Conservation (phyloP, 2,888 invertebrate species). For the Tortricodes alternella region DNA sequence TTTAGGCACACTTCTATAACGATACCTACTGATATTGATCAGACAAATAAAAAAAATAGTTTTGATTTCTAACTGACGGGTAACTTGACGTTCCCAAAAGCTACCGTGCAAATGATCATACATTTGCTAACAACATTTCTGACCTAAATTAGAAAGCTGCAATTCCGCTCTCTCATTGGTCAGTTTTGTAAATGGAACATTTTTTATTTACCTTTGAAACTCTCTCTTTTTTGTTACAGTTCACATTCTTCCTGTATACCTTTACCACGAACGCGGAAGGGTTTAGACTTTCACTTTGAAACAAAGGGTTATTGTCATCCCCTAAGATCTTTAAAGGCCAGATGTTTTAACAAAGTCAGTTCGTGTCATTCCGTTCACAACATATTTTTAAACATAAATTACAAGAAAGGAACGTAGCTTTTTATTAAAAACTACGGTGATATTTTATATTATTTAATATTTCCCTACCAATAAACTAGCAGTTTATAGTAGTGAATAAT, state of each 20-base stretch:
- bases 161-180: conserved; percentile 61
- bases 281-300: conserved; percentile 72
- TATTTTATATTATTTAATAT: too few relatives aligned
- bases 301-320: conserved; percentile 52
- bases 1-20: too few relatives aligned
- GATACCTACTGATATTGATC: neutral
- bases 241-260: conserved; percentile 64
- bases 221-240: conserved; percentile 81
- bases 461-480: too few relatives aligned
- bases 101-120: conserved; percentile 67
- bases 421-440: too few relatives aligned
- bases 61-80: neutral
- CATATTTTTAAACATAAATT: too few relatives aligned
- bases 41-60: neutral
- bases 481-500: too few relatives aligned
- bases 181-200: conserved; percentile 53
- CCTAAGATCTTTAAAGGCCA: neutral
- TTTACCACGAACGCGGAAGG: conserved; percentile 71
- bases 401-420: too few relatives aligned
- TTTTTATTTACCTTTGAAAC: conserved; percentile 64
- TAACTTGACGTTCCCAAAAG: conserved; percentile 45
- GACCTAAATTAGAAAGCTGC: conserved; percentile 76
- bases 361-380: neutral
- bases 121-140: conserved; percentile 50
- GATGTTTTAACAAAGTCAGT: conserved; percentile 15